A percentile compares a stretch with the other conserved stretches of the same genome.
Evolutionary conservation across 2,797 vertebrate species (phyloP).

Genomic region (Natrix natrix): DNA sequence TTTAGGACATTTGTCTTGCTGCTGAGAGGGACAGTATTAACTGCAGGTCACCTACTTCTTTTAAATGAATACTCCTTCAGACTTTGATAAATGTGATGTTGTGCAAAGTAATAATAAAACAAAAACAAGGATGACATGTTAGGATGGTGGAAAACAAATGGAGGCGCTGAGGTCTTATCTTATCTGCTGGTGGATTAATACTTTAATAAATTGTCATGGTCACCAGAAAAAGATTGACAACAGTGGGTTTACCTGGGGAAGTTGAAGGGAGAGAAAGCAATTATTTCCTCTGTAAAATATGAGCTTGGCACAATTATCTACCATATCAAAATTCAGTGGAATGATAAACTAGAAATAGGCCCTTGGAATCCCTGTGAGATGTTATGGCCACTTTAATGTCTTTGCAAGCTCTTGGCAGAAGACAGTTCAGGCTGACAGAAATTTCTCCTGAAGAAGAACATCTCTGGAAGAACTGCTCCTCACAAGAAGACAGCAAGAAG

Average conservation of each 20-base stretch:
- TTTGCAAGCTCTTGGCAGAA: not conserved
- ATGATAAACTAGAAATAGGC: not conserved
- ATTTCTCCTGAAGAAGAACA: not conserved
- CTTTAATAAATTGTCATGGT: constrained; percentile 1
- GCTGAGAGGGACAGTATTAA: not conserved
- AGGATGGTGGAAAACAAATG: not conserved
- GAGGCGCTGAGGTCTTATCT: constrained; percentile 1
- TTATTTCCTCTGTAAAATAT: not conserved
- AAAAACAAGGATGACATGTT: constrained; percentile 14
- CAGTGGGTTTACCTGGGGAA: not conserved
- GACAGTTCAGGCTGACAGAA: not conserved
- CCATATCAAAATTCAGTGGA: not conserved
- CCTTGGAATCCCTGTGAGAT: not conserved
- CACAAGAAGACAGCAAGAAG: not conserved
- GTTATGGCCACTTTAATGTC: not conserved
- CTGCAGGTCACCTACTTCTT: not conserved
- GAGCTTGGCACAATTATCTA: not conserved
- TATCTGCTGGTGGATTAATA: constrained; percentile 8
- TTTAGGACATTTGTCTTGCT: constrained; percentile 4
- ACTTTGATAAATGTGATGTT: constrained; percentile 20
- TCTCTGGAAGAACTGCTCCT: not conserved
- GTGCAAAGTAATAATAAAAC: constrained; percentile 5
- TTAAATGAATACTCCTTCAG: not conserved
- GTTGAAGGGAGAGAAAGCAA: not conserved
- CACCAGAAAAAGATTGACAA: not conserved